Evolutionary conservation across 2,797 vertebrate genomes (phyloP), one percentile per base, ranked within the genome.

Genomic region (Takifugu ocellatus): DNA sequence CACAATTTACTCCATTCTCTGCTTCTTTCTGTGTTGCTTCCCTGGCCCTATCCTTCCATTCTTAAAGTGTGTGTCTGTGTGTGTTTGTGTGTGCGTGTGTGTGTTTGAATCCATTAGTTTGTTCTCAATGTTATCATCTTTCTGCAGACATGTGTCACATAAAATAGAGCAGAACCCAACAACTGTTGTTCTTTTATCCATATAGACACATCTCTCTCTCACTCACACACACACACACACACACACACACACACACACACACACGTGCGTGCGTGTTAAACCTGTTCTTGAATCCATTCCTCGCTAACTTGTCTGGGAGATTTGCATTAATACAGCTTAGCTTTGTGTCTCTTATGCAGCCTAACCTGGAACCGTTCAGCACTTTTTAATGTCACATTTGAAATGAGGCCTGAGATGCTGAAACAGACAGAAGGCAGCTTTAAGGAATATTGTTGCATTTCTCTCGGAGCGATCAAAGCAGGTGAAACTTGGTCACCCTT

Each of bases 121-220:
- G 25, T 58, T 68, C 24, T 59, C 70, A 75, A 43, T 76, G 70
- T 81, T 77, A 70, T 84, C 76, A 57, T 75, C 72, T 50, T 56
- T 54, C 49, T 70, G 53, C 83, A 83, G 72, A 73, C 11, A 2
- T 21, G 50, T 80, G 68, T 60, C 56, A 54, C 36, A 70, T 6
- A 17, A 71, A 66, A 36, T 78, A 53, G 39, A 56, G 25, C 0
- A 0, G 12, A 39, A 36, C 10, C 36, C 66, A 63, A 61, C 63
- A 57, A 66, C 55, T 60, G 59, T 16, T 56, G 52, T 54, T 64
- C 54, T 72, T 73, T 79, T 54, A 80, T 77, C 51, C 74, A 70
- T 16, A 68, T 54, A 71, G 50, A 21, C 16, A 59, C 27, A 52
- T 26, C 54, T 50, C 51, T 10, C 62, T n/a, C 58, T 21, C 54